Evolutionary conservation across 2,888 invertebrate genomes (phyloP).

Genomic region (Calliopum simillimum): DNA sequence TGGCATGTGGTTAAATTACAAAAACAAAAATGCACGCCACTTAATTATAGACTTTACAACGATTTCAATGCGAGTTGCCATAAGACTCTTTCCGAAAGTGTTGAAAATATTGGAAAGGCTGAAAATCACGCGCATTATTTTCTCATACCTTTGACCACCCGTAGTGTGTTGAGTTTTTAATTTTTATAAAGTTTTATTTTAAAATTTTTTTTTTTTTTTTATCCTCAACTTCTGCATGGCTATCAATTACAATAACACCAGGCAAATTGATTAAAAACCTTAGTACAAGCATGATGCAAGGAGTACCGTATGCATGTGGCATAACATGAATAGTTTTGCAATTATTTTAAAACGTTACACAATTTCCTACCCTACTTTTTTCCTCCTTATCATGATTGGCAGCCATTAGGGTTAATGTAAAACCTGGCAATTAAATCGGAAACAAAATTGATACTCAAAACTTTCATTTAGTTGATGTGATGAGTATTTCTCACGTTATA

Average conservation of each 20-base stretch:
- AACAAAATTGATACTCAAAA: neutral
- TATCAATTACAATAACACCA: slow-evolving; percentile 30
- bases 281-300: too few relatives aligned
- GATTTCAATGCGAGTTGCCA: too few relatives aligned
- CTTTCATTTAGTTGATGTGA: neutral
- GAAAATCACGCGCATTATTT: neutral
- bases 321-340: neutral
- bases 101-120: too few relatives aligned
- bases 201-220: neutral
- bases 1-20: slow-evolving; percentile 3
- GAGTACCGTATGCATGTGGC: too few relatives aligned
- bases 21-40: neutral
- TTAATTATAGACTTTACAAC: slow-evolving; percentile 12
- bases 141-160: slow-evolving; percentile 11
- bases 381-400: neutral
- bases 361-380: neutral
- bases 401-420: neutral
- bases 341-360: slow-evolving; percentile 28
- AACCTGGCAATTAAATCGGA: neutral
- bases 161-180: slow-evolving; percentile 1
- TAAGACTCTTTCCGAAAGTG: too few relatives aligned
- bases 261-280: slow-evolving; percentile 19
- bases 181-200: neutral
- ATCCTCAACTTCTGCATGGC: slow-evolving; percentile 2
- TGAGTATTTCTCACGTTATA: slow-evolving; percentile 18